Evolutionary conservation across 2,888 invertebrate genomes (phyloP).

Genomic region (Microchrysa polita): DNA sequence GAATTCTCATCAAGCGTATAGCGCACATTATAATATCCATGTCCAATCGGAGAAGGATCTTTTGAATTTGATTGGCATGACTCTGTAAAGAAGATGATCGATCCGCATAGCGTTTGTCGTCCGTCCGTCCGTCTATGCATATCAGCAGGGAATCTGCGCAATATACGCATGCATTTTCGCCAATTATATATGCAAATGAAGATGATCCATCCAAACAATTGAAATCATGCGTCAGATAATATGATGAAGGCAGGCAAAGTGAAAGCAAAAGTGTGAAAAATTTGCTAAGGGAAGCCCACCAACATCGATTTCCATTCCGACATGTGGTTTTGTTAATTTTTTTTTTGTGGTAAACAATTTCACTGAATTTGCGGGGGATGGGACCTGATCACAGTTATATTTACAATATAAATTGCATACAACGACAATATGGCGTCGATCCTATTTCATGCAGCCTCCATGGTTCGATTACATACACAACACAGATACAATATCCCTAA

Average conservation of each 20-base stretch:
- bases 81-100: neutral
- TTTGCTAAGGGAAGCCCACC: neutral
- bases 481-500: neutral
- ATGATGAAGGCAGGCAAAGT: neutral
- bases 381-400: neutral
- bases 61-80: neutral
- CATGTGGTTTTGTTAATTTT: too few species aligned
- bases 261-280: conserved; percentile 19
- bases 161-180: too few species aligned
- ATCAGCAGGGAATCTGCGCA: too few species aligned
- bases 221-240: too few species aligned
- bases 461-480: neutral
- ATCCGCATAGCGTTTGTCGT: neutral
- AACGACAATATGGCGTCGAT: neutral
- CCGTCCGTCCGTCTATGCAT: too few species aligned
- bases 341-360: neutral
- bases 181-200: too few species aligned
- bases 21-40: neutral
- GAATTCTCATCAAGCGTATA: neutral
- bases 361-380: too few species aligned
- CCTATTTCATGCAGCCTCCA: neutral
- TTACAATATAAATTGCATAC: neutral
- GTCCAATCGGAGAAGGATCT: neutral
- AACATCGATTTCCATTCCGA: too few species aligned
- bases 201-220: too few species aligned